These are phyloP conservation scores for Mungos mungo DNA, from an alignment of 2,113 vertebrate species.

Conservation along the genomic window DNA sequence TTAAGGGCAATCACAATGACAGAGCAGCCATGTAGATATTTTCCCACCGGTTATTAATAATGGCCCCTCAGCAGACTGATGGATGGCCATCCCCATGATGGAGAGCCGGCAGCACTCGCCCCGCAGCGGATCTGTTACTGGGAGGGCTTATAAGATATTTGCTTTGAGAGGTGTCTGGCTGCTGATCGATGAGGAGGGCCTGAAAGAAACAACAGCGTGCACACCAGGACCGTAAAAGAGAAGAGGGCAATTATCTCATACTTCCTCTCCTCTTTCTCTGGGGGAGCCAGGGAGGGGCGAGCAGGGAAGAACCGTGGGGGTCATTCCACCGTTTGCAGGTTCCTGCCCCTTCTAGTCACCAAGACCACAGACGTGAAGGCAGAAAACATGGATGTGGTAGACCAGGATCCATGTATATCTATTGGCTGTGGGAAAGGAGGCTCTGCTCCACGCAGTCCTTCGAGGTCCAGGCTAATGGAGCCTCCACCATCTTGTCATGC, in stretches of 20 bases:
- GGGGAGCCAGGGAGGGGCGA: not conserved
- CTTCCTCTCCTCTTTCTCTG: not conserved
- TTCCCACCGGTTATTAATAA: conserved; percentile 61
- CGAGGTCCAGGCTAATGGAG: too few relatives aligned
- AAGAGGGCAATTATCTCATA: not conserved
- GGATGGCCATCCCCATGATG: not conserved
- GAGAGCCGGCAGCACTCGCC: not conserved
- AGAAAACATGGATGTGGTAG: accelerated
- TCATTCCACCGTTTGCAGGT: not conserved
- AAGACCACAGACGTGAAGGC: not conserved
- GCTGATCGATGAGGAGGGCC: not conserved
- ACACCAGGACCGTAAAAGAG: not conserved
- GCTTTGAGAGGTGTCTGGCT: conserved; percentile 44
- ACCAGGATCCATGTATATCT: accelerated
- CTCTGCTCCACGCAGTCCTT: not conserved
- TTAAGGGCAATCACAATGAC: conserved; percentile 54
- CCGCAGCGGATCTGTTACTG: not conserved
- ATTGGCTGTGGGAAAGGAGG: not conserved
- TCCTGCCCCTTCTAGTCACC: not conserved
- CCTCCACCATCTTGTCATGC: accelerated
- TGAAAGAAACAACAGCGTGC: not conserved
- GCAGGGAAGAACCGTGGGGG: accelerated
- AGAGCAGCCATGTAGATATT: conserved; percentile 31
- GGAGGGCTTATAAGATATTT: conserved; percentile 38
- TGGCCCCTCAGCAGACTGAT: not conserved